Base-by-base conservation (phyloP, 2,113 vertebrate genomes). In the Gavia stellata region DNA sequence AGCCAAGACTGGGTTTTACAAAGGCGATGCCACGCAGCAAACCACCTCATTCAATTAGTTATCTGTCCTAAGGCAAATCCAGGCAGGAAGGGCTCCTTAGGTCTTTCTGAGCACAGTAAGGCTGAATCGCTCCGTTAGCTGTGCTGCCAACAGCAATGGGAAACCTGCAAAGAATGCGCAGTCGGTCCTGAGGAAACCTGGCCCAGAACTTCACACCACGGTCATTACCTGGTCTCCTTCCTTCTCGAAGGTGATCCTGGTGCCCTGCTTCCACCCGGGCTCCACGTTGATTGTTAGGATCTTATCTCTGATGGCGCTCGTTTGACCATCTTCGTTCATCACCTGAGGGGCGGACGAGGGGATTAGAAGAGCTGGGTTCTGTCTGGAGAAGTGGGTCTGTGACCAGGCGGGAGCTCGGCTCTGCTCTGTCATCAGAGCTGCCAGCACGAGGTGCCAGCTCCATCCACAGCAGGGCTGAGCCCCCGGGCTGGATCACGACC, bases 201-300 rank as follows among this genome's bases (percentile, higher is more conserved):
- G 31, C 33, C 28, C 38, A 36, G 36, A 75, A 14, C 7, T 5
- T 59, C 66, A 10, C 2, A 0, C 2, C 34, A 1, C 0, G 0
- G 18, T 3, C 33, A 3, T 96, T 52, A 99, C 99, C 99, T 99
- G 99, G 95, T 99, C 99, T 8, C 99, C 99, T 70, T 99, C 99
- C 95, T 98, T 98, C 85, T 98, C 95, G 6, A 99, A 99, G 67
- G 97, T 98, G 50, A 99, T 97, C 45, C 93, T 98, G 36, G 99
- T 99, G 67, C 99, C 99, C 40, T 98, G 98, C 34, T 97, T 98
- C 99, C 99, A 99, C 1, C 99, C 99, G 1, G 99, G 98, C 86
- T 97, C 98, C 20, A 99, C 99, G 0, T 98, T 97, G 1, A 99
- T 98, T 0, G 98, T 99, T 28, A 99, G 97, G 92, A 99, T 99